Conservation (phyloP, 2,113 vertebrate genomes). For the Phyllostomus hastatus region DNA sequence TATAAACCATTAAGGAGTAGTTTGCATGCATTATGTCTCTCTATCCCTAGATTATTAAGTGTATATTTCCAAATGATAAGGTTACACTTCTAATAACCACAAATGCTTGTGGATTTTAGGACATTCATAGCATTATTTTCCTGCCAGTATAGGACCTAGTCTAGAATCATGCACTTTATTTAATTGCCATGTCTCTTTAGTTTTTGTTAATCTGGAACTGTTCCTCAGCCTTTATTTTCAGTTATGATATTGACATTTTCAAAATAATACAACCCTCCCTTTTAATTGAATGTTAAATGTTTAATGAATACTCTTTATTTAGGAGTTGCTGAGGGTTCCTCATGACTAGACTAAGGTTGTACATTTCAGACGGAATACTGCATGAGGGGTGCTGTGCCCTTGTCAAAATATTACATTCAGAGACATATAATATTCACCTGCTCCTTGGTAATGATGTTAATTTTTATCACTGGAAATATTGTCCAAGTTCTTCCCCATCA, state of each 20-base stretch:
- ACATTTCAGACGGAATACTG: background rate
- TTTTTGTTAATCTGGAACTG: background rate
- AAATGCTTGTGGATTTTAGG: background rate
- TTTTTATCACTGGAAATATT: background rate
- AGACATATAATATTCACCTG: background rate
- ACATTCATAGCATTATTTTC: background rate
- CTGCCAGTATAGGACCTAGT: background rate
- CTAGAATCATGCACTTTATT: conserved; percentile 10
- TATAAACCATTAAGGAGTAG: background rate
- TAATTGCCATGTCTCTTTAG: background rate
- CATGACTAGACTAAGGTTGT: background rate
- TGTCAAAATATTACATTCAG: background rate
- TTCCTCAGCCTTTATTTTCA: background rate
- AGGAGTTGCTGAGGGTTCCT: background rate
- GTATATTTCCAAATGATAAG: background rate
- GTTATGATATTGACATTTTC: background rate
- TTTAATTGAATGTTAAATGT: background rate
- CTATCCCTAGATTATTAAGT: background rate
- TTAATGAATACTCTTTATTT: background rate
- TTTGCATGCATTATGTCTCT: background rate
- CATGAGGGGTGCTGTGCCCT: background rate
- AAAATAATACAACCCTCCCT: background rate
- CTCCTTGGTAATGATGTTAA: background rate
- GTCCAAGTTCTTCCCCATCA: background rate
- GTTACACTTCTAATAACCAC: background rate